A percentile compares a stretch with the other conserved stretches of the same genome.
These are phyloP conservation scores for Pinna nobilis DNA, from an alignment of 1,140 invertebrate species.

Conservation along the genomic window DNA sequence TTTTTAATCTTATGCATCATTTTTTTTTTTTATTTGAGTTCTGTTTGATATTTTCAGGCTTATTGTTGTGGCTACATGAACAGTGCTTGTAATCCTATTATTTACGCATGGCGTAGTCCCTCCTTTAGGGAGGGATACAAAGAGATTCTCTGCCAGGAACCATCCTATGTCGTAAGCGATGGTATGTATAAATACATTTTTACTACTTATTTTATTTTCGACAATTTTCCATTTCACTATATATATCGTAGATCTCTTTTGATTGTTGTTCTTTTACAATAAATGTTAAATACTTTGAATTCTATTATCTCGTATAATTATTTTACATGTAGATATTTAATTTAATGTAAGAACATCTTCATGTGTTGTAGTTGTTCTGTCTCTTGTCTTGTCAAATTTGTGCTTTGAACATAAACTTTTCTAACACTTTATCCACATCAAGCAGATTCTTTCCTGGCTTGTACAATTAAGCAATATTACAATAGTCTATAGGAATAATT, in stretches of 20 bases:
- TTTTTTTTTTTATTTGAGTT: not conserved
- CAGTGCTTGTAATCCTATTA: slow-evolving; percentile 76
- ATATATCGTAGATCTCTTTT: not conserved
- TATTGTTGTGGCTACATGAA: slow-evolving; percentile 76
- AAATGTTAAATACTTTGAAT: too few species aligned
- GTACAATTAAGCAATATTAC: too few species aligned
- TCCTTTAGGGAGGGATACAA: slow-evolving; percentile 76
- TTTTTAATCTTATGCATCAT: not conserved
- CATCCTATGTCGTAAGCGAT: slow-evolving; percentile 64
- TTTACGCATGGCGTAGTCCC: slow-evolving; percentile 76
- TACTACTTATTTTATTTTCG: too few species aligned
- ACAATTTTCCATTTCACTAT: not conserved
- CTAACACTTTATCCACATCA: too few species aligned
- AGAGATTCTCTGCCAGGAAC: slow-evolving; percentile 73
- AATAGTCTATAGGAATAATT: too few species aligned
- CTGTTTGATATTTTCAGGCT: slow-evolving; percentile 67
- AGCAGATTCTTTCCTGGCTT: too few species aligned
- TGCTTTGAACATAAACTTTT: too few species aligned
- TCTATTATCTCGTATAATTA: too few species aligned
- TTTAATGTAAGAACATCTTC: too few species aligned
- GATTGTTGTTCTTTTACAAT: not conserved
- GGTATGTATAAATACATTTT: slow-evolving; percentile 54
- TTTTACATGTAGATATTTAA: too few species aligned
- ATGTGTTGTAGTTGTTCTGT: too few species aligned
- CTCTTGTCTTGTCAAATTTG: too few species aligned